phyloP scores from a whole-genome alignment of 2,113 vertebrate species.

The Pitta sordida region DNA sequence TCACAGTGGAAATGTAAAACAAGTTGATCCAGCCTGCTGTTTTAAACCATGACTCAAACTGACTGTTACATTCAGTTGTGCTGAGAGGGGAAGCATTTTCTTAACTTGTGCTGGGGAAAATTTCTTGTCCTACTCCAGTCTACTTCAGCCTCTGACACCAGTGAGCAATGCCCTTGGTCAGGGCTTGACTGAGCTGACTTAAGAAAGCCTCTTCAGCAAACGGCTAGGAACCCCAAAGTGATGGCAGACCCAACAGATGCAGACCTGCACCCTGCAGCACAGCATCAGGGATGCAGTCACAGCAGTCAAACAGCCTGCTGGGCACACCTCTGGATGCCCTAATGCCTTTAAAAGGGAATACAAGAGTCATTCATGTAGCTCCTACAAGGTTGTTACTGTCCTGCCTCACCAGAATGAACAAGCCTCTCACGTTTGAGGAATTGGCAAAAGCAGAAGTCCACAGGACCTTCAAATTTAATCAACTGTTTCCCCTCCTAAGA shows the following conservation, averaged over 20 bases:
- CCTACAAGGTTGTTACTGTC: not conserved
- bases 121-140: not conserved
- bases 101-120: not conserved
- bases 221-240: not conserved
- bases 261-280: rapidly evolving
- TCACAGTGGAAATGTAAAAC: not conserved
- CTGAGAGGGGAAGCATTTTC: not conserved
- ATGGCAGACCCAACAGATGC: not conserved
- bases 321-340: not conserved
- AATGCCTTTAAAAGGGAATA: not conserved
- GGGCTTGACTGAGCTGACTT: not conserved
- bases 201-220: not conserved
- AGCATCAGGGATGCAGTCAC: not conserved
- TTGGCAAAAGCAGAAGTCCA: not conserved
- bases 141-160: not conserved
- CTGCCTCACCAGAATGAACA: not conserved
- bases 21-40: not conserved
- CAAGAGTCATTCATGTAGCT: not conserved
- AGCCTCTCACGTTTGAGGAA: not conserved
- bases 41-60: not conserved
- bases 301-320: not conserved
- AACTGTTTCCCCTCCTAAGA: not conserved
- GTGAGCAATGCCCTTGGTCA: not conserved
- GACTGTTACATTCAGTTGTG: not conserved
- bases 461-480: not conserved